These are phyloP conservation scores for Cirrhinus molitorella DNA, from an alignment of 2,797 vertebrate genomes.

Conservation along the genomic window DNA sequence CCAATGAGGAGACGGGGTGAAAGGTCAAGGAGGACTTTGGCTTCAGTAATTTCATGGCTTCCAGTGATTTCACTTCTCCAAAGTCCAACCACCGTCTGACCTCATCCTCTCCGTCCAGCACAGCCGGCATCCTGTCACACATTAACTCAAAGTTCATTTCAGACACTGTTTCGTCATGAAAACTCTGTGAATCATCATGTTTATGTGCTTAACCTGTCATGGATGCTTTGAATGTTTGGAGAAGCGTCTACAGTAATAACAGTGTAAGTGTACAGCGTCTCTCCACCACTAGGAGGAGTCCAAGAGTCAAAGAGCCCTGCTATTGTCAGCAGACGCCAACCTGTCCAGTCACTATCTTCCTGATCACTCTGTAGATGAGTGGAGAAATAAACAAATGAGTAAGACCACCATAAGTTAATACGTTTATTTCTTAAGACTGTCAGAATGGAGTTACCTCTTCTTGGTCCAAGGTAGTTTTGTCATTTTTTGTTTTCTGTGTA, in stretches of 20 bases:
- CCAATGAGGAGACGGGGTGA: constrained; percentile 90
- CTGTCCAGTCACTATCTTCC: constrained; percentile 77
- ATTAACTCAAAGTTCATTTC: background rate
- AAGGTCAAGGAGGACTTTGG: constrained; percentile 85
- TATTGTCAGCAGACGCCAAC: constrained; percentile 90
- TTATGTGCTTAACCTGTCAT: constrained; percentile 81
- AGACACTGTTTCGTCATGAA: background rate
- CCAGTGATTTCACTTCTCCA: constrained; percentile 85
- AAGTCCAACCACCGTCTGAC: constrained; percentile 92
- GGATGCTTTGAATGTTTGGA: constrained; percentile 85
- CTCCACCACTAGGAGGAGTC: constrained; percentile 86
- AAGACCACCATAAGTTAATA: background rate
- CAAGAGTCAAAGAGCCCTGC: constrained; percentile 96
- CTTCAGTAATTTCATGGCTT: constrained; percentile 88
- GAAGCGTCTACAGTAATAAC: constrained; percentile 92
- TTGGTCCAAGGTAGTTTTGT: background rate
- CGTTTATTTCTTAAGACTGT: background rate
- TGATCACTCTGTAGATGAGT: constrained; percentile 59
- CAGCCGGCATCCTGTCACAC: constrained; percentile 91
- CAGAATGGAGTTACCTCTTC: background rate
- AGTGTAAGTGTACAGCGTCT: constrained; percentile 88
- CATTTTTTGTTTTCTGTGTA: background rate
- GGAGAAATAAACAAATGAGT: background rate
- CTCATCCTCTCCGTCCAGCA: constrained; percentile 92
- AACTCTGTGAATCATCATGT: background rate